Conservation (phyloP, 2,797 vertebrate genomes). For the Halcyon leucocephala region DNA sequence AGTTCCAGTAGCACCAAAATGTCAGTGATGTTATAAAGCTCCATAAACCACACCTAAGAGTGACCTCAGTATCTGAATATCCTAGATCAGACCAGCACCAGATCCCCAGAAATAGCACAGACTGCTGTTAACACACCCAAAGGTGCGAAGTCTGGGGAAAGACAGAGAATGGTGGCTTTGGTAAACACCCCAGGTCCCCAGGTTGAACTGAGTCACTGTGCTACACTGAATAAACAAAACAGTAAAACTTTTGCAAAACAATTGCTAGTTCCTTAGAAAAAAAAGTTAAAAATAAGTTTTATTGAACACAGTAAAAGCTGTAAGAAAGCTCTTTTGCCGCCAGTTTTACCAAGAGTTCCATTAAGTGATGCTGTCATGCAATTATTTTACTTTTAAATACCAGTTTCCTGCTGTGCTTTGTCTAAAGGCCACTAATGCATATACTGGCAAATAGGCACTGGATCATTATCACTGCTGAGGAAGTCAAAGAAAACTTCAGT, state of each 20-base stretch:
- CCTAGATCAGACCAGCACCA: not conserved
- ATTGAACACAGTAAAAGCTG: not conserved
- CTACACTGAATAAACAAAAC: not conserved
- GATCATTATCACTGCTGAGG: not conserved
- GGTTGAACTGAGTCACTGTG: not conserved
- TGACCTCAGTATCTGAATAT: not conserved
- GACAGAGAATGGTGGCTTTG: not conserved
- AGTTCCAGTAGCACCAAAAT: not conserved
- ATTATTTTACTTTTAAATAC: not conserved
- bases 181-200: not conserved
- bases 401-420: constrained; percentile 12
- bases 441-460: not conserved
- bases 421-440: constrained; percentile 7
- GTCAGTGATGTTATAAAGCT: not conserved
- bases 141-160: not conserved
- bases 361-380: not conserved
- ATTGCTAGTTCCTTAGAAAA: not conserved
- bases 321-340: not conserved
- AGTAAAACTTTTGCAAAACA: not conserved
- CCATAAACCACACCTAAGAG: not conserved
- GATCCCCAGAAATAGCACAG: not conserved
- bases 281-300: not conserved
- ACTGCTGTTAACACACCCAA: not conserved
- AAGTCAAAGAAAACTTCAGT: not conserved
- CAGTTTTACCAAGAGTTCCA: not conserved